These are phyloP conservation scores for Rhegmatorhina hoffmannsi DNA, from an alignment of 2,113 vertebrate species.

Conservation along the genomic window DNA sequence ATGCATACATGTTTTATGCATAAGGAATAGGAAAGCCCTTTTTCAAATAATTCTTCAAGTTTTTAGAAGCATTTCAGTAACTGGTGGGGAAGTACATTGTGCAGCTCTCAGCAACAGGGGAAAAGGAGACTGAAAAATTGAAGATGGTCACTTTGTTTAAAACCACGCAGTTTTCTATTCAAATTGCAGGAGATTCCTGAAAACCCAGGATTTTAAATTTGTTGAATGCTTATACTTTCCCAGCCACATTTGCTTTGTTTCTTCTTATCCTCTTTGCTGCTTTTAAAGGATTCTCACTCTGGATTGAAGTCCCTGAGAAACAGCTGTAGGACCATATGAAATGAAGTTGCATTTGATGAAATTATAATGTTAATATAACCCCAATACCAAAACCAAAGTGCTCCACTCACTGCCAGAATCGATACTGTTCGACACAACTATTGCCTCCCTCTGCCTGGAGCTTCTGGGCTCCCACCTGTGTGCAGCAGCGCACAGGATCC, in stretches of 20 bases:
- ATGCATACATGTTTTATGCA: conserved; percentile 79
- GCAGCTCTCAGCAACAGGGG: conserved; percentile 1
- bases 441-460: neutral
- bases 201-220: neutral
- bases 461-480: fast-evolving
- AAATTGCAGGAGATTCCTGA: conserved; percentile 31
- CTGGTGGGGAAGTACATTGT: conserved; percentile 31
- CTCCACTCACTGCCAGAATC: neutral
- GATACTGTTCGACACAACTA: neutral
- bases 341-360: conserved; percentile 1
- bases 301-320: neutral
- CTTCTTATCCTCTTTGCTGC: neutral
- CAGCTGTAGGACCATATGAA: neutral
- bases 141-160: conserved; percentile 42
- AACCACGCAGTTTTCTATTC: conserved; percentile 2
- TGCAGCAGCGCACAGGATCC: neutral
- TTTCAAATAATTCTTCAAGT: conserved; percentile 72
- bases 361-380: neutral
- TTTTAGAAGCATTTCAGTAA: conserved; percentile 55
- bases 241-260: neutral
- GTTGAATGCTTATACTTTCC: neutral
- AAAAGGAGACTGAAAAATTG: conserved; percentile 33
- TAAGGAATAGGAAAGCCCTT: conserved; percentile 74
- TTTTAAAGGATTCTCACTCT: neutral
- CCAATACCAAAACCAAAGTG: neutral